These are phyloP conservation scores for Lamellibrachia satsuma DNA, from an alignment of 2,888 invertebrate genomes.

Conservation along the genomic window DNA sequence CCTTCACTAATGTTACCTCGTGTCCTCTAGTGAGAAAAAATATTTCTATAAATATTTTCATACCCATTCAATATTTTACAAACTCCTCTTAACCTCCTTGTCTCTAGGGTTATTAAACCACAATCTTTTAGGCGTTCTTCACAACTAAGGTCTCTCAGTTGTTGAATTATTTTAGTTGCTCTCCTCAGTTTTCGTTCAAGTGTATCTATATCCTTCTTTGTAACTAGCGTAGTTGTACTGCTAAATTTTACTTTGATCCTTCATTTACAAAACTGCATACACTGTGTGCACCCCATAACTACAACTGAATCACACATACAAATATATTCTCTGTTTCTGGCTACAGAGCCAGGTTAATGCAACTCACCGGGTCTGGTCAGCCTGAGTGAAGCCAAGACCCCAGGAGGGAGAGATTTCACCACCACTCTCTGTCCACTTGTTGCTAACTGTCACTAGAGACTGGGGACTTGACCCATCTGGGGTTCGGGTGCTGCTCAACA, in stretches of 20 bases:
- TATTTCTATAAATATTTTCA: too few relatives aligned
- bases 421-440: not conserved
- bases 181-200: not conserved
- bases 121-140: too few relatives aligned
- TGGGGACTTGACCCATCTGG: not conserved
- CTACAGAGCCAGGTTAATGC: not conserved
- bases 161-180: not conserved
- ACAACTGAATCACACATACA: not conserved
- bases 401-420: conserved; percentile 1
- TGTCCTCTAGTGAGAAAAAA: too few relatives aligned
- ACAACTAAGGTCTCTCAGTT: too few relatives aligned
- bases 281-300: not conserved
- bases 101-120: too few relatives aligned
- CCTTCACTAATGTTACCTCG: too few relatives aligned
- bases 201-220: too few relatives aligned
- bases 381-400: not conserved
- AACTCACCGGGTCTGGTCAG: not conserved
- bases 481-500: not conserved
- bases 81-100: too few relatives aligned
- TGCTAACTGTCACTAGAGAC: not conserved
- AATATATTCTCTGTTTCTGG: not conserved
- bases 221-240: not conserved
- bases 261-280: not conserved
- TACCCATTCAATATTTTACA: too few relatives aligned
- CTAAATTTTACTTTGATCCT: not conserved